Conservation (phyloP, 2,888 invertebrate species). For the Sthenelais limicola region DNA sequence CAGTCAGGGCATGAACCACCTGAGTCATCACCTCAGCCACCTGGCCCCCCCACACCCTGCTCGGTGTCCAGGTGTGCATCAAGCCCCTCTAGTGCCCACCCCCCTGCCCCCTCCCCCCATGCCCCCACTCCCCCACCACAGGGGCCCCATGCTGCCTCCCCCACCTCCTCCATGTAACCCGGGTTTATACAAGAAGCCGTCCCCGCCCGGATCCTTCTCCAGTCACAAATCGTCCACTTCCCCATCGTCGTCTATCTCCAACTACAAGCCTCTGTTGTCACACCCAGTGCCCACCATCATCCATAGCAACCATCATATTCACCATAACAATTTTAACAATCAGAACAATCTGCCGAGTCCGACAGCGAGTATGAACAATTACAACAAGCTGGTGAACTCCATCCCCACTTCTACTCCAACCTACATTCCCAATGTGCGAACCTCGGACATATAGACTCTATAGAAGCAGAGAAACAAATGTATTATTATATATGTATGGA, state of each 20-base stretch:
- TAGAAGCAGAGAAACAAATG: background rate
- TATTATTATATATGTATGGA: too few relatives aligned
- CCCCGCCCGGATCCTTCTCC: constrained; percentile 66
- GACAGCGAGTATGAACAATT: constrained; percentile 42
- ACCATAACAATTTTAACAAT: background rate
- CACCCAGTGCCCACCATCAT: background rate
- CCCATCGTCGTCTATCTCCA: constrained; percentile 37
- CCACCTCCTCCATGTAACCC: constrained; percentile 40
- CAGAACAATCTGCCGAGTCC: constrained; percentile 24
- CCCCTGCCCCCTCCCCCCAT: constrained; percentile 50
- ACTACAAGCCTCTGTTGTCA: constrained; percentile 33
- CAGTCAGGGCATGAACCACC: constrained; percentile 20
- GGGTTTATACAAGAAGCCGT: constrained; percentile 60
- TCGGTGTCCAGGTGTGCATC: constrained; percentile 3
- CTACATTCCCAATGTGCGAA: constrained; percentile 37
- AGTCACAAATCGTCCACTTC: constrained; percentile 64
- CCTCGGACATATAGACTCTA: constrained; percentile 12
- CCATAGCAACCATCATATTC: constrained; percentile 7
- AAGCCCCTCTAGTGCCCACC: constrained; percentile 34
- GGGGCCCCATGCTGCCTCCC: background rate
- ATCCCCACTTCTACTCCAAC: constrained; percentile 31
- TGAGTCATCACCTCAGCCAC: constrained; percentile 12
- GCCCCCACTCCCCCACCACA: constrained; percentile 39
- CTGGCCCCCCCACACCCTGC: background rate
- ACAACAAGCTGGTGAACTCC: constrained; percentile 42